Evolutionary conservation across 2,888 invertebrate genomes (phyloP).

Genomic region (Operophtera brumata): DNA sequence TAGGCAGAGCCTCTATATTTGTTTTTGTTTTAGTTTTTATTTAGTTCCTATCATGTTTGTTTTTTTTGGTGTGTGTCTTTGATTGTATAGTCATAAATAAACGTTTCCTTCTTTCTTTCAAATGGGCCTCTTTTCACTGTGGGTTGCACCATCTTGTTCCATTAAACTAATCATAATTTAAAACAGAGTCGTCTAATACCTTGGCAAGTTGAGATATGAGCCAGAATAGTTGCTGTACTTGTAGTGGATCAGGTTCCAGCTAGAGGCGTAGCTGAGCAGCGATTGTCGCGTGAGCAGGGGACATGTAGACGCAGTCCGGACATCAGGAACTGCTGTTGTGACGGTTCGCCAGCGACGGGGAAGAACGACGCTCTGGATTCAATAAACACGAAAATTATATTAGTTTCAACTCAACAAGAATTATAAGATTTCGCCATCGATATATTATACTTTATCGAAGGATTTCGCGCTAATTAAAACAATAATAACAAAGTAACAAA

Average conservation of each 20-base stretch:
- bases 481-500: background rate
- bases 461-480: too few species aligned
- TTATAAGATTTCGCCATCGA: background rate
- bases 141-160: too few species aligned
- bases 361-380: slow-evolving; percentile 86
- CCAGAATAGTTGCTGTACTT: slow-evolving; percentile 95
- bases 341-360: slow-evolving; percentile 91
- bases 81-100: too few species aligned
- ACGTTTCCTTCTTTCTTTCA: too few species aligned
- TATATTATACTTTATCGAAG: too few species aligned
- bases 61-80: too few species aligned
- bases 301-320: slow-evolving; percentile 72
- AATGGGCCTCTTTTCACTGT: too few species aligned
- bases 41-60: too few species aligned
- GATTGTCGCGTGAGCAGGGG: slow-evolving; percentile 82
- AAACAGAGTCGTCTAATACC: slow-evolving; percentile 63
- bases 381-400: background rate
- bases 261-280: slow-evolving; percentile 88
- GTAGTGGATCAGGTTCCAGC: slow-evolving; percentile 94
- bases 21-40: too few species aligned
- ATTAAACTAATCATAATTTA: too few species aligned
- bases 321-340: slow-evolving; percentile 82
- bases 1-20: too few species aligned
- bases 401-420: background rate
- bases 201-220: slow-evolving; percentile 92